Percentiles rank a stretch among this genome's conserved stretches.
These are phyloP conservation scores for Bruchidius siliquastri DNA, from an alignment of 2,888 invertebrate genomes.

Conservation along the genomic window DNA sequence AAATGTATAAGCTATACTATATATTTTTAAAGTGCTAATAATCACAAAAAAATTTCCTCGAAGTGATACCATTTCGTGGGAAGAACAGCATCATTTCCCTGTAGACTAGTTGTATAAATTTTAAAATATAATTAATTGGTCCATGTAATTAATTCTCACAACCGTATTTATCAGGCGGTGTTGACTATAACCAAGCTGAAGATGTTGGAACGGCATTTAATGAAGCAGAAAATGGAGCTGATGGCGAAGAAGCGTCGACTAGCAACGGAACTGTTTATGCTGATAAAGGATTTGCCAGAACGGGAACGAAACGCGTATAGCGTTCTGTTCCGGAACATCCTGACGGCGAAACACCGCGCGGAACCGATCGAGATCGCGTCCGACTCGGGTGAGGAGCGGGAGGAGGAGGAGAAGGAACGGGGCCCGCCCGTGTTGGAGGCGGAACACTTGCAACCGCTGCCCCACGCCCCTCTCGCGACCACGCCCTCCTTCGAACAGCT, in stretches of 20 bases:
- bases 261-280: slow-evolving; percentile 12
- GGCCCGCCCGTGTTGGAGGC: not conserved
- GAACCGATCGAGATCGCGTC: slow-evolving; percentile 17
- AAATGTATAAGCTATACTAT: too few species aligned
- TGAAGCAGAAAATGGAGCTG: slow-evolving; percentile 10
- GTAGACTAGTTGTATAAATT: too few species aligned
- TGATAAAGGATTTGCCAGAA: slow-evolving; percentile 19
- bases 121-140: too few species aligned
- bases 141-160: too few species aligned
- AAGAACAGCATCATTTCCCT: too few species aligned
- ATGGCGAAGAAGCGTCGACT: slow-evolving; percentile 11
- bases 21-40: too few species aligned
- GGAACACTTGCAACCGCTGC: not conserved
- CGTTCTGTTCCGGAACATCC: slow-evolving; percentile 13
- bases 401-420: not conserved
- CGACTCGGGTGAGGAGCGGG: slow-evolving; percentile 20
- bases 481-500: not conserved
- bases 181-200: slow-evolving; percentile 16
- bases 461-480: not conserved
- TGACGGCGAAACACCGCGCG: slow-evolving; percentile 3
- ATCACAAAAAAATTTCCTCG: too few species aligned
- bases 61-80: too few species aligned
- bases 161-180: slow-evolving; percentile 19
- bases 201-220: slow-evolving; percentile 9
- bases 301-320: slow-evolving; percentile 18